phyloP scores from a whole-genome alignment of 2,113 vertebrate species.

The Bujurquina vittata region DNA sequence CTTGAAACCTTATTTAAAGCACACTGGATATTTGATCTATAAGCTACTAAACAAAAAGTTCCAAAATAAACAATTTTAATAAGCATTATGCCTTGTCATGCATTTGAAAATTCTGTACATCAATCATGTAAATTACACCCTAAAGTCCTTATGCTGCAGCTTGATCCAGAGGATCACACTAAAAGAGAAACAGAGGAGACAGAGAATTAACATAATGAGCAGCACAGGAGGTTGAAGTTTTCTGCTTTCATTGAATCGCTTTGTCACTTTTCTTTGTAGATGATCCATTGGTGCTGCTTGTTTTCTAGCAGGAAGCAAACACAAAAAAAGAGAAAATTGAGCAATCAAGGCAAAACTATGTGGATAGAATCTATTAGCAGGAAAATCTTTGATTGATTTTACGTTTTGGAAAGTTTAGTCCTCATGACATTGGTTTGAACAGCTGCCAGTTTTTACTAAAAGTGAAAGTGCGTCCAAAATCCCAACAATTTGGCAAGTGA shows the following conservation, averaged over 20 bases:
- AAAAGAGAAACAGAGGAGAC: constrained; percentile 63
- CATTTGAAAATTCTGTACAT: neutral
- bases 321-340: neutral
- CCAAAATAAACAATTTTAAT: constrained; percentile 8
- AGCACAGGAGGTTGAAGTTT: neutral
- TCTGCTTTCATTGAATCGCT: constrained; percentile 25
- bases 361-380: neutral
- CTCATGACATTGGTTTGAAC: constrained; percentile 43
- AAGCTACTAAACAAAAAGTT: neutral
- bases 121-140: neutral
- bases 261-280: constrained; percentile 34
- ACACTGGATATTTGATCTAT: neutral
- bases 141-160: neutral
- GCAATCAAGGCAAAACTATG: neutral
- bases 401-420: constrained; percentile 15
- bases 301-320: neutral
- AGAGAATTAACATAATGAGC: constrained; percentile 22
- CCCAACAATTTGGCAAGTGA: constrained; percentile 31
- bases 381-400: neutral
- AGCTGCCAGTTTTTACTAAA: constrained; percentile 12
- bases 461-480: constrained; percentile 1
- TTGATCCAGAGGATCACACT: constrained; percentile 30
- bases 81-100: neutral
- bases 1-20: neutral
- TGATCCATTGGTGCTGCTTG: constrained; percentile 61